These are phyloP conservation scores for Mnemiopsis leidyi DNA, from an alignment of 37 sponge, comb jelly and placozoan species.

Conservation along the genomic window DNA sequence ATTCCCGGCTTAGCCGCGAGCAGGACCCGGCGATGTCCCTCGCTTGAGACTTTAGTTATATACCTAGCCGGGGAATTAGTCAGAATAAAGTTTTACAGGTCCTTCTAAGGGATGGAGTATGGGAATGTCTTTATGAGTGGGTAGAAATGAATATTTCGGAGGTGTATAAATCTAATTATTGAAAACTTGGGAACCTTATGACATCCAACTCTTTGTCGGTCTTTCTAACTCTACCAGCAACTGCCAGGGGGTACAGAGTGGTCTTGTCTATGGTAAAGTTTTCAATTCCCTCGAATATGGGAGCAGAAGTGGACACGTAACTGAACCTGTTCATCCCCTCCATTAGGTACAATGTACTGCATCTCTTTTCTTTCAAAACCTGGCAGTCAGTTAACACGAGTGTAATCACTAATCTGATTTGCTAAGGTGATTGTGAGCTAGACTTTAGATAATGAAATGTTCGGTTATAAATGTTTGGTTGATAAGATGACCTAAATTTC, in stretches of 20 bases:
- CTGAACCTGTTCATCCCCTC: slow-evolving; percentile 48
- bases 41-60: not conserved
- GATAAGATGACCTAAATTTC: too few species aligned
- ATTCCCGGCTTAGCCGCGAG: slow-evolving; percentile 83
- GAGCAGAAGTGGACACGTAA: not conserved
- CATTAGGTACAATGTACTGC: not conserved
- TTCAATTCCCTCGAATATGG: not conserved
- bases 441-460: too few species aligned
- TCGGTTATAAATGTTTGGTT: too few species aligned
- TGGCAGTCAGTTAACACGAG: not conserved
- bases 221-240: not conserved
- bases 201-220: slow-evolving; percentile 19
- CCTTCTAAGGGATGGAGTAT: too few species aligned
- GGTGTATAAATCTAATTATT: too few species aligned
- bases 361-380: not conserved
- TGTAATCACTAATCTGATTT: too few species aligned
- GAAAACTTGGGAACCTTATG: not conserved
- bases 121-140: too few species aligned
- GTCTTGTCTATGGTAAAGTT: not conserved
- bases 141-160: too few species aligned
- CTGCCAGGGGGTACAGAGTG: slow-evolving; percentile 17
- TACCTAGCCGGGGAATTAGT: not conserved
- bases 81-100: too few species aligned
- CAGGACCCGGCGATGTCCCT: slow-evolving; percentile 72
- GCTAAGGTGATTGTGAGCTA: too few species aligned